These are phyloP conservation scores for Drosophila punjabiensis DNA, from an alignment of 1,140 invertebrate genomes.

Conservation along the genomic window DNA sequence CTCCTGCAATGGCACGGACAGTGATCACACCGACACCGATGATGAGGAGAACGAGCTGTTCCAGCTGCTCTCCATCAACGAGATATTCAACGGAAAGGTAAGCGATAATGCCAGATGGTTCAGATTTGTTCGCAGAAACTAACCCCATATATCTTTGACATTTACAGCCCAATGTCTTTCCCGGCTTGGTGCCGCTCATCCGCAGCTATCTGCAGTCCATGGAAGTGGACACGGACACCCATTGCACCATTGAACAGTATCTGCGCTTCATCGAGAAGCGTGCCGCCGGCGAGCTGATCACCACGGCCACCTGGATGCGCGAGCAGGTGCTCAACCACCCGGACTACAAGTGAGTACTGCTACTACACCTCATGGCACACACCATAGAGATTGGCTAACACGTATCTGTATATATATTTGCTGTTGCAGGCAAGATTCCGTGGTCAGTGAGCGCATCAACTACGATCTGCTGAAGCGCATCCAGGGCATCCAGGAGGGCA, in stretches of 20 bases:
- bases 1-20: slow-evolving; percentile 71
- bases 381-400: not conserved
- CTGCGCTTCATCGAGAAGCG: slow-evolving; percentile 96
- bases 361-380: not conserved
- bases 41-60: slow-evolving; percentile 75
- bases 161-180: slow-evolving; percentile 91
- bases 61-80: slow-evolving; percentile 93
- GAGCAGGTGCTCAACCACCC: slow-evolving; percentile 95
- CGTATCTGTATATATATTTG: not conserved
- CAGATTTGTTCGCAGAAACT: not conserved
- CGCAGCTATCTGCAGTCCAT: slow-evolving; percentile 96
- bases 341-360: slow-evolving; percentile 91
- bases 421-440: slow-evolving; percentile 90
- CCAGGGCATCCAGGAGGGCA: slow-evolving; percentile 90
- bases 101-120: not conserved
- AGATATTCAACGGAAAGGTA: slow-evolving; percentile 99
- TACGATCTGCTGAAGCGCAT: slow-evolving; percentile 96
- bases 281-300: slow-evolving; percentile 94
- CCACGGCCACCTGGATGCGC: slow-evolving; percentile 96
- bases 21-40: slow-evolving; percentile 76
- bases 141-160: not conserved
- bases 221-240: slow-evolving; percentile 98
- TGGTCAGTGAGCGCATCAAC: slow-evolving; percentile 95
- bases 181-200: slow-evolving; percentile 97
- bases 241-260: slow-evolving; percentile 98